phyloP scores from a whole-genome alignment of 2,797 vertebrate genomes.

The Clarias pachynema region DNA sequence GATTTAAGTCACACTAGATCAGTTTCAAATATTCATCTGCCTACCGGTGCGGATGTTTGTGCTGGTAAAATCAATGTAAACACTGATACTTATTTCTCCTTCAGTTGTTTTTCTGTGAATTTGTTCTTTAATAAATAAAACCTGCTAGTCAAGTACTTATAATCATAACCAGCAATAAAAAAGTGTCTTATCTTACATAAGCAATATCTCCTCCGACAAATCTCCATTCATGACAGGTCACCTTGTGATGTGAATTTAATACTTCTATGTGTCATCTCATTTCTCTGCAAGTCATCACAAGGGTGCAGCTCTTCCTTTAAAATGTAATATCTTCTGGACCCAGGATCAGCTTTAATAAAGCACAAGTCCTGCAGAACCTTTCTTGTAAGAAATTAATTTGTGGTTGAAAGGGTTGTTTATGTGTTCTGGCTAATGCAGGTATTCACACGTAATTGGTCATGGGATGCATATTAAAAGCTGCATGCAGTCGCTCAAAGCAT shows the following conservation, averaged over 20 bases:
- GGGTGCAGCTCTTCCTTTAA: slow-evolving; percentile 53
- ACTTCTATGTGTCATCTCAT: slow-evolving; percentile 48
- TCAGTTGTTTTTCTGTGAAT: not conserved
- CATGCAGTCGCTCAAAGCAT: not conserved
- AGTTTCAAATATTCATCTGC: slow-evolving; percentile 17
- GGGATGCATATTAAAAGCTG: not conserved
- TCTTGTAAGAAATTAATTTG: slow-evolving; percentile 23
- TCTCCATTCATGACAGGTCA: slow-evolving; percentile 17
- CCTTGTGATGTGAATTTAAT: slow-evolving; percentile 47
- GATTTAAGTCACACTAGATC: slow-evolving; percentile 23
- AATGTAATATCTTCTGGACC: slow-evolving; percentile 68
- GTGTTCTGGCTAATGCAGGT: not conserved
- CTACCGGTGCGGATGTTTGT: not conserved
- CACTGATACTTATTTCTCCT: not conserved
- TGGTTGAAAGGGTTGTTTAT: not conserved
- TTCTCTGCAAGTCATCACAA: slow-evolving; percentile 45
- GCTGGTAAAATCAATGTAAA: slow-evolving; percentile 7
- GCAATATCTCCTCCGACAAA: slow-evolving; percentile 34
- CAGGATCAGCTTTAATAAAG: slow-evolving; percentile 74
- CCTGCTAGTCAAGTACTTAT: slow-evolving; percentile 12
- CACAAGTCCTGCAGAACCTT: slow-evolving; percentile 51
- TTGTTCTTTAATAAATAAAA: slow-evolving; percentile 24
- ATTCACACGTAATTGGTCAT: not conserved
- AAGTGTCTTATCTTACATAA: slow-evolving; percentile 35
- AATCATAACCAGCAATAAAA: slow-evolving; percentile 24